Evolutionary conservation across 2,888 invertebrate genomes (phyloP), one percentile per base, ranked within the genome.

Genomic region (Xestoiulus laeticollis): DNA sequence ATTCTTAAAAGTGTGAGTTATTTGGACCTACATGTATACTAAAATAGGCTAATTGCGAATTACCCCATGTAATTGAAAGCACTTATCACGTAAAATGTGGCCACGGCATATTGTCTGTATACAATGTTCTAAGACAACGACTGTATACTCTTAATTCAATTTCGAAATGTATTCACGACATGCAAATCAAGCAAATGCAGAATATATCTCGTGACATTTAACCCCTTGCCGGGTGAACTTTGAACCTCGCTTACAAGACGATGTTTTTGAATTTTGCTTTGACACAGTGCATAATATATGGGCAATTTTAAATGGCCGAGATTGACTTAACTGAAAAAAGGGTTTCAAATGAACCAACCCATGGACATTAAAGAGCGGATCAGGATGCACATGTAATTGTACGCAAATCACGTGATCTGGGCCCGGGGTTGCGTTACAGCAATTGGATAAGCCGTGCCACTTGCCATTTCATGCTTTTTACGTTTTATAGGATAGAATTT

Each of bases 141-240:
- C 48, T 48, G 48, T 48, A 16, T n/a, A 6, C 59, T 59, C 8
- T n/a, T n/a, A 19, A n/a, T n/a, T n/a, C n/a, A n/a, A 59, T 59
- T 59, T 59, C 59, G 2, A 6, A 19, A 59, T 8, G 6, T 68
- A 68, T 68, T 68, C 68, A 68, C 68, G 26, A 16, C 59, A 59
- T 59, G 59, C 59, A 59, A 68, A 68, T 68, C 59, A 59, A n/a
- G 59, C 59, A 59, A 68, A 68, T 68, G 6, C 68, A 22, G 68
- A 68, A 68, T 68, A n/a, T n/a, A 68, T 68, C 68, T 26, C 26
- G 26, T 68, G 68, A 8, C 68, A 26, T 68, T 68, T 68, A 8
- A 68, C 68, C 68, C 68, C 8, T 10, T n/a, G 10, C 68, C 68
- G 68, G 68, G 6, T 22, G 26, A 68, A 68, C 68, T 68, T 68